Base-by-base conservation (phyloP, 2,888 invertebrate species). In the Lepidocyrtinus sp. region DNA sequence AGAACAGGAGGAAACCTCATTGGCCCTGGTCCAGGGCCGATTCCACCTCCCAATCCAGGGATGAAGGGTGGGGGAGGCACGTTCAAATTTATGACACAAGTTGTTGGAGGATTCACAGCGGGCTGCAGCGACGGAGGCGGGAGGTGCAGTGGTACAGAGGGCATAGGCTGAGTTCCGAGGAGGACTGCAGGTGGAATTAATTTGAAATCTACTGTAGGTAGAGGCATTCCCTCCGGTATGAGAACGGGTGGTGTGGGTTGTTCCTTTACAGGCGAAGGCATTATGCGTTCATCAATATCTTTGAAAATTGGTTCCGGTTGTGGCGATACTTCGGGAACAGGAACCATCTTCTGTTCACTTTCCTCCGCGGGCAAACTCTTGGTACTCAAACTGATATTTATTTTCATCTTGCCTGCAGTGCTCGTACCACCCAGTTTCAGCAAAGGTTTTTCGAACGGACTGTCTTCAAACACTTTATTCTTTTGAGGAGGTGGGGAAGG, bases 301-400 rank as follows among this genome's bases (percentile, higher is more conserved):
- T 79, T 45, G 9, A 70, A 63, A 19, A 36, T 19, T 24, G 19
- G 24, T 19, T 21, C 22, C 21, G 68, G 55, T 17, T 24, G 2
- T 25, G 63, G 2, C 59, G 27, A 7, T 63, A 59, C 27, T 25
- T 36, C 21, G 19, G 22, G 26, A 15, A 15, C 24, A 24, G 74
- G 22, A 55, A n/a, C 59, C 22, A 50, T 46, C 17, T 61, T 25
- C 15, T 19, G 3, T 15, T 27, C 68, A 3, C 15, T 21, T 21
- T 17, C n/a, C 22, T 19, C 55, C 9, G 61, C 24, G 1, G 83
- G 82, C 15, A 84, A 63, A 1, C 65, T 64, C 55, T 85, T 85
- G 17, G 82, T 82, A 9, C 70, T 83, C 19, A 86, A 71, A 64
- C 84, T 84, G n/a, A 86, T 86, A 22, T 86, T 85, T 25, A 86